These are phyloP conservation scores for Drosophila micromelanica DNA, from an alignment of 1,140 invertebrate genomes.

Conservation along the genomic window DNA sequence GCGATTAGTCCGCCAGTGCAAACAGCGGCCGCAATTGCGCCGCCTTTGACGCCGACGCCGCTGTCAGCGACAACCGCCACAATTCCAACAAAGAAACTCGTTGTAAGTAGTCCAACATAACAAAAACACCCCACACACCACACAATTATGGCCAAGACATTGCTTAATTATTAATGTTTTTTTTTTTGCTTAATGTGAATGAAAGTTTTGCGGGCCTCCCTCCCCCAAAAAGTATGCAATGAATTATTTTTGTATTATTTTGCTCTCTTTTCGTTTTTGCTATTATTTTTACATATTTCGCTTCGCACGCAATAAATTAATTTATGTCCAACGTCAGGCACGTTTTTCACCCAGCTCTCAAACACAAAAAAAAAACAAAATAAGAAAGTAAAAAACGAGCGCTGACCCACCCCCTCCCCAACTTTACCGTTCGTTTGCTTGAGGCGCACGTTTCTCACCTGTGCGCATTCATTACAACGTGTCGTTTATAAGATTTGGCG, in stretches of 20 bases:
- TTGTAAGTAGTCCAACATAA: conserved; percentile 68
- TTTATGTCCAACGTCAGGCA: conserved; percentile 79
- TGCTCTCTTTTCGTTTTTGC: conserved; percentile 35
- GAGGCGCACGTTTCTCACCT: conserved; percentile 74
- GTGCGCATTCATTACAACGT: conserved; percentile 73
- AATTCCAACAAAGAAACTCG: conserved; percentile 84
- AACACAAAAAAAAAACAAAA: background rate
- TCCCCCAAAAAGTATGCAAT: conserved; percentile 65
- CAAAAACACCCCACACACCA: background rate
- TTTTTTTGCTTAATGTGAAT: conserved; percentile 42
- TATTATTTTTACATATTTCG: conserved; percentile 62
- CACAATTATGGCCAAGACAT: conserved; percentile 16
- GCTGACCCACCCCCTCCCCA: background rate
- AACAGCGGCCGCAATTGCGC: conserved; percentile 60
- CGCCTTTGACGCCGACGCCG: conserved; percentile 70
- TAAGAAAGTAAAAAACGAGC: conserved; percentile 1
- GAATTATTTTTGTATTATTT: conserved; percentile 72
- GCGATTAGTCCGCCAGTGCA: conserved; percentile 82
- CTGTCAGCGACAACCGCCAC: conserved; percentile 80
- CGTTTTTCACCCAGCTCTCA: conserved; percentile 57
- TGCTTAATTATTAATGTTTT: conserved; percentile 75
- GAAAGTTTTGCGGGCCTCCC: conserved; percentile 53
- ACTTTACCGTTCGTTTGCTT: background rate
- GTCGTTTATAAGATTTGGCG: conserved; percentile 65
- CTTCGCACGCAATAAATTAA: conserved; percentile 80